Conservation (phyloP, 2,113 vertebrate genomes). For the Dolichotis patagonum region DNA sequence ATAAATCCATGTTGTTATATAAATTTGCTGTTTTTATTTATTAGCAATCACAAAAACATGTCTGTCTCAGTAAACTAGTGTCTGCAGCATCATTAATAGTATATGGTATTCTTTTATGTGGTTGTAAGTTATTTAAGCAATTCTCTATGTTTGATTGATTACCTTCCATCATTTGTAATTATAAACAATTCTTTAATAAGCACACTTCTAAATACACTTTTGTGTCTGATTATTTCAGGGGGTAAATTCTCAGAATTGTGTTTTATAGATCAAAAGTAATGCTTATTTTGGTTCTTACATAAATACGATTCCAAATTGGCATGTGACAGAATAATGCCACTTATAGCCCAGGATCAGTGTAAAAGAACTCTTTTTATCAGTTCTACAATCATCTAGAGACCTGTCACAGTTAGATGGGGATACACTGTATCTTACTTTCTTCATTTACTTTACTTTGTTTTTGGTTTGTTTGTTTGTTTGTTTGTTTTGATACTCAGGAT, state of each 20-base stretch:
- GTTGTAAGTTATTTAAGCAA: neutral
- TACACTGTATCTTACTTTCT: neutral
- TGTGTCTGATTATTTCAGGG: neutral
- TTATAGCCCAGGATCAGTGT: neutral
- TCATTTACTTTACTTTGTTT: neutral
- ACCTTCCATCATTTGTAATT: neutral
- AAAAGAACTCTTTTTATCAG: neutral
- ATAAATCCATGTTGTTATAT: neutral
- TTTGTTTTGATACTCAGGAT: neutral
- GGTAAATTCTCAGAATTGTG: slow-evolving; percentile 35
- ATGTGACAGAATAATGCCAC: neutral
- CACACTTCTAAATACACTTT: neutral
- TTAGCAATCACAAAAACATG: neutral
- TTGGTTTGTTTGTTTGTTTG: neutral
- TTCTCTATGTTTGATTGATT: neutral
- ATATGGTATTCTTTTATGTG: neutral
- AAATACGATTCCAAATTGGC: neutral
- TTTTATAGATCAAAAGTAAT: neutral
- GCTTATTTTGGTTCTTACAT: neutral
- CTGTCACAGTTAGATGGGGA: neutral
- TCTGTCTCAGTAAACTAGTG: neutral
- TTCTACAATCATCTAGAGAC: neutral
- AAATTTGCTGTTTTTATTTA: neutral
- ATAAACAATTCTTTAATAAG: neutral
- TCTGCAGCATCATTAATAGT: neutral